Evolutionary conservation across 2,797 vertebrate genomes (phyloP), one percentile per base, ranked within the genome.

Genomic region (Onychomys arenicola): DNA sequence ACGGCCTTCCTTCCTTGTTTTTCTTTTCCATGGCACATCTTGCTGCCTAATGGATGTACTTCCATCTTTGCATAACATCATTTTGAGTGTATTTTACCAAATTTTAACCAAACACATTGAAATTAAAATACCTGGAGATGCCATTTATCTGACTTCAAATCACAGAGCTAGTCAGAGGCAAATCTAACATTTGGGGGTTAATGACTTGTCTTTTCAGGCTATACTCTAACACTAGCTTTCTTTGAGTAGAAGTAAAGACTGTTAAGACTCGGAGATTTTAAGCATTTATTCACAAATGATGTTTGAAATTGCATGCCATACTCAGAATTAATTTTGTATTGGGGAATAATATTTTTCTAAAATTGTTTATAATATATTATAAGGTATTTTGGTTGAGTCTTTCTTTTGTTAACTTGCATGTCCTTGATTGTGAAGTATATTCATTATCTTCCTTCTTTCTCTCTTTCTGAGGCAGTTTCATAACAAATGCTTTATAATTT

Each of bases 351-450:
- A 77, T 27, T 43, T 92, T 87, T 67, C 63, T 78, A 43, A n/a
- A 77, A 55, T 40, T 78, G 25, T 46, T 55, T 85, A 49, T 5
- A 71, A 73, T 69, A 63, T 6, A 71, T 69, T 32, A 17, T 52
- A 46, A 34, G 29, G 37, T 75, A 34, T 73, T 92, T 93, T 82
- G 16, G 34, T 21, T 90, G 87, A 77, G 40, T 67, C 77, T 40
- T 81, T 91, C 81, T n/a, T 92, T 49, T 83, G 14, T 73, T 96
- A 83, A 94, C 43, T 80, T 94, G 27, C 49, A 13, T 91, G 92
- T 23, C 71, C 80, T 97, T 82, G 76, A 86, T 96, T 75, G 25
- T 77, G 69, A 95, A 78, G 71, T 89, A 95, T 89, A n/a, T 86
- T 83, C 37, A 67, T 61, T 92, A 61, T 92, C 34, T 77, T 57